A percentile compares a stretch with the other conserved stretches of the same genome.
Evolutionary conservation across 2,113 vertebrate species (phyloP).

Genomic region (Choloepus hoffmanni): DNA sequence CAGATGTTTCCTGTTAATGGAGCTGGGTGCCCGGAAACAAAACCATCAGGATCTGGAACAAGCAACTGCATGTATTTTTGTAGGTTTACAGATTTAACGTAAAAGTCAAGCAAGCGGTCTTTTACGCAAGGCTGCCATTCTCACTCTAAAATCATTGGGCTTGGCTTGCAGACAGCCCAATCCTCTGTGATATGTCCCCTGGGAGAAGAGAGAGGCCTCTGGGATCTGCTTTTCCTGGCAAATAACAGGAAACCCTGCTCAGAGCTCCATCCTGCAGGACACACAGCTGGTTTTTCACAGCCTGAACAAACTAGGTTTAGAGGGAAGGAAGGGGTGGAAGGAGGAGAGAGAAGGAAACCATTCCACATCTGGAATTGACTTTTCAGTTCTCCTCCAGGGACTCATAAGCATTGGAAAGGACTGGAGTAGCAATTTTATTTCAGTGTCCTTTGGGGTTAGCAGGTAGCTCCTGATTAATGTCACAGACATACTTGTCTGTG

Average conservation of each 20-base stretch:
- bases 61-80: not conserved
- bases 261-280: not conserved
- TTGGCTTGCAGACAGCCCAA: not conserved
- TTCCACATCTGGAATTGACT: not conserved
- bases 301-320: not conserved
- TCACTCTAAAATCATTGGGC: not conserved
- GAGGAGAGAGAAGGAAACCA: constrained; percentile 16
- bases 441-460: not conserved
- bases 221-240: constrained; percentile 2
- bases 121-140: not conserved
- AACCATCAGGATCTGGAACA: not conserved
- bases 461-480: not conserved
- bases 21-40: not conserved
- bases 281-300: constrained; percentile 10
- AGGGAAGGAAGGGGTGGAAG: not conserved
- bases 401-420: not conserved
- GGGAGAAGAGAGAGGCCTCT: not conserved
- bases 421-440: not conserved
- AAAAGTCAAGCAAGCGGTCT: not conserved
- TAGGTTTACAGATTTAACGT: constrained; percentile 9
- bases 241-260: constrained; percentile 64
- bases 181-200: not conserved
- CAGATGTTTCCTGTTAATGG: not conserved
- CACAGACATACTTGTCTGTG: not conserved
- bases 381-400: not conserved